These are phyloP conservation scores for Drosophila borealis DNA, from an alignment of 2,888 invertebrate species.

Conservation along the genomic window DNA sequence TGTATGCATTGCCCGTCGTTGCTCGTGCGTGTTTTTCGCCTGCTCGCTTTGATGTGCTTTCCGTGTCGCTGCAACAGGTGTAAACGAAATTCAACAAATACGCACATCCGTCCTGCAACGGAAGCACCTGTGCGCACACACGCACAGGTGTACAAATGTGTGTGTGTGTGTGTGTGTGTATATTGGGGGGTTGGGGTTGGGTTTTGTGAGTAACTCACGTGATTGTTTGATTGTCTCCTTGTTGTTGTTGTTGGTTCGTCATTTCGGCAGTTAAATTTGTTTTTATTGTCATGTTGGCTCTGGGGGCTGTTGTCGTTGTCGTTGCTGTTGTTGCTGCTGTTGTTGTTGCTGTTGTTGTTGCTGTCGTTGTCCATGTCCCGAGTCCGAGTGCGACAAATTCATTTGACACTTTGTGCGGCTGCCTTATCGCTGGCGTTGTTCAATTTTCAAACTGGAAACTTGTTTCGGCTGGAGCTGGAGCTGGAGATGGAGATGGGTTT, in stretches of 20 bases:
- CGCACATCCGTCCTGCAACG: conserved; percentile 68
- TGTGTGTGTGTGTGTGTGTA: not conserved
- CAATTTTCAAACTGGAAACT: conserved; percentile 68
- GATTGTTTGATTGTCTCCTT: conserved; percentile 51
- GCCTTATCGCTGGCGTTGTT: conserved; percentile 70
- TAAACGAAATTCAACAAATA: conserved; percentile 78
- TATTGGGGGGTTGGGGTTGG: conserved; percentile 24
- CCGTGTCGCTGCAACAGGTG: conserved; percentile 71
- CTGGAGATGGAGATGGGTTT: conserved; percentile 10
- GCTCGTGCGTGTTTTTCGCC: conserved; percentile 9
- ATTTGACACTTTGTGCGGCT: conserved; percentile 75
- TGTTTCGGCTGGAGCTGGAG: conserved; percentile 61
- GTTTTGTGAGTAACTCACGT: conserved; percentile 51
- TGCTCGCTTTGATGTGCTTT: conserved; percentile 42
- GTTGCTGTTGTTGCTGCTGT: conserved; percentile 30
- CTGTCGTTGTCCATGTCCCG: conserved; percentile 50
- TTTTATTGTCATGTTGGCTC: conserved; percentile 21
- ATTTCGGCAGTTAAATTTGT: conserved; percentile 57
- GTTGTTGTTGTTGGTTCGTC: conserved; percentile 40
- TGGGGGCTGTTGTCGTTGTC: conserved; percentile 20
- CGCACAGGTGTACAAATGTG: not conserved
- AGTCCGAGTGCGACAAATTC: conserved; percentile 77
- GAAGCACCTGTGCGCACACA: conserved; percentile 53
- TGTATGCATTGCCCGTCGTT: conserved; percentile 58
- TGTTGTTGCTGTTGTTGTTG: conserved; percentile 27